Percentiles rank a stretch among this genome's conserved stretches.
Conservation (phyloP, 1,140 invertebrate genomes). For the Tetragnatha versicolor region DNA sequence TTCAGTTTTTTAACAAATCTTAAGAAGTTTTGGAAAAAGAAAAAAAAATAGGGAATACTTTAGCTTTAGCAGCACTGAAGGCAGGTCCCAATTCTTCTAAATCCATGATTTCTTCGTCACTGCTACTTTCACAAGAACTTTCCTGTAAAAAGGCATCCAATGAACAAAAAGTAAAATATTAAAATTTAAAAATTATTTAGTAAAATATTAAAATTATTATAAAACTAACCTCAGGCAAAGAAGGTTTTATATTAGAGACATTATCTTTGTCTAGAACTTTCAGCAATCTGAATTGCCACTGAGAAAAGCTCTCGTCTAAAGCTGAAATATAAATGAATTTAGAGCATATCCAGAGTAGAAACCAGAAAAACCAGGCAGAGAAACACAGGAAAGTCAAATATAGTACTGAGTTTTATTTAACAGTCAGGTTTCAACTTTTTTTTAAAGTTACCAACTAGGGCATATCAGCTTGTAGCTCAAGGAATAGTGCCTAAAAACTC, state of each 20-base stretch:
- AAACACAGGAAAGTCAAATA: too few species aligned
- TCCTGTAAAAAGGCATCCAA: constrained; percentile 3
- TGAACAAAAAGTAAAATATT: background rate
- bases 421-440: too few species aligned
- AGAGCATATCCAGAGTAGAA: too few species aligned
- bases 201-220: background rate
- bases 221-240: background rate
- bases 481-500: too few species aligned
- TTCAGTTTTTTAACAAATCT: too few species aligned
- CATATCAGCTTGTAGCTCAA: too few species aligned
- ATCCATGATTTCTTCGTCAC: constrained; percentile 65
- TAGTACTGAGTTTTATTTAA: too few species aligned
- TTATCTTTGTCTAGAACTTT: constrained; percentile 46
- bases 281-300: background rate
- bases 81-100: constrained; percentile 69
- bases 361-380: too few species aligned
- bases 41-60: too few species aligned
- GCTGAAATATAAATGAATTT: too few species aligned
- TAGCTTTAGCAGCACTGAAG: constrained; percentile 57
- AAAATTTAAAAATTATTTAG: background rate
- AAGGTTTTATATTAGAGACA: constrained; percentile 3
- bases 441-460: too few species aligned
- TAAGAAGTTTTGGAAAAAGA: too few species aligned
- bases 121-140: constrained; percentile 54
- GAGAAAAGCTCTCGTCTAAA: background rate